A percentile compares a stretch with the other conserved stretches of the same genome.
Conservation (phyloP, 2,888 invertebrate species). For the Falcaria lacertinaria region DNA sequence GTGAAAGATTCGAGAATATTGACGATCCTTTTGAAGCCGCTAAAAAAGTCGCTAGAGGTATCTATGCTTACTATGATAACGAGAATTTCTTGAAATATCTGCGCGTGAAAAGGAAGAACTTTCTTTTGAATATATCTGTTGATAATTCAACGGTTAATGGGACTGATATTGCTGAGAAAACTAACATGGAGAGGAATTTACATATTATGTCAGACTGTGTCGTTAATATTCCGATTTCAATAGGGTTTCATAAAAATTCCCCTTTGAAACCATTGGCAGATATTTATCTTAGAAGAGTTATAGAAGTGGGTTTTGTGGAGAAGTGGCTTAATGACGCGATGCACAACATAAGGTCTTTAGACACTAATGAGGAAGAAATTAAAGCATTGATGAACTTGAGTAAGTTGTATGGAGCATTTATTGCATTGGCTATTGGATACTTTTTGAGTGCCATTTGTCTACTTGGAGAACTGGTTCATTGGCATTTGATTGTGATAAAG, state of each 20-base stretch:
- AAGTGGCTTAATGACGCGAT: constrained; percentile 90
- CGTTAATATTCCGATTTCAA: constrained; percentile 88
- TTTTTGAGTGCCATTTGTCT: constrained; percentile 78
- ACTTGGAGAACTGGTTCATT: constrained; percentile 82
- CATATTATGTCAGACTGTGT: constrained; percentile 92
- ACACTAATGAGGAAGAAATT: constrained; percentile 78
- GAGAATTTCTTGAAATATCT: constrained; percentile 84
- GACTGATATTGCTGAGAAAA: constrained; percentile 18
- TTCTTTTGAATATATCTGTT: constrained; percentile 30
- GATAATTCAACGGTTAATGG: constrained; percentile 37
- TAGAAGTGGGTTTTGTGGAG: constrained; percentile 87
- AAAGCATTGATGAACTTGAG: constrained; percentile 88
- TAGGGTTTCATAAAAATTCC: constrained; percentile 90
- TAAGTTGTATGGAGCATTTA: constrained; percentile 88
- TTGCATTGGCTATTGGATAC: constrained; percentile 86
- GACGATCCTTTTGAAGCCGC: constrained; percentile 82
- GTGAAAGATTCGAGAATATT: constrained; percentile 82
- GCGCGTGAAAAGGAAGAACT: constrained; percentile 77
- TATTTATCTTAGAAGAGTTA: constrained; percentile 81
- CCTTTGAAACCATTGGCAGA: constrained; percentile 86
- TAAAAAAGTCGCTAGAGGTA: constrained; percentile 83
- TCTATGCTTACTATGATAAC: constrained; percentile 90
- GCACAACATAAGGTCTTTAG: constrained; percentile 75
- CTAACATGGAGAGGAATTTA: constrained; percentile 70
- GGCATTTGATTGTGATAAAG: constrained; percentile 81